Percentiles rank a stretch among this genome's conserved stretches.
Conservation (phyloP, 2,888 invertebrate genomes). For the Polyploca ridens region DNA sequence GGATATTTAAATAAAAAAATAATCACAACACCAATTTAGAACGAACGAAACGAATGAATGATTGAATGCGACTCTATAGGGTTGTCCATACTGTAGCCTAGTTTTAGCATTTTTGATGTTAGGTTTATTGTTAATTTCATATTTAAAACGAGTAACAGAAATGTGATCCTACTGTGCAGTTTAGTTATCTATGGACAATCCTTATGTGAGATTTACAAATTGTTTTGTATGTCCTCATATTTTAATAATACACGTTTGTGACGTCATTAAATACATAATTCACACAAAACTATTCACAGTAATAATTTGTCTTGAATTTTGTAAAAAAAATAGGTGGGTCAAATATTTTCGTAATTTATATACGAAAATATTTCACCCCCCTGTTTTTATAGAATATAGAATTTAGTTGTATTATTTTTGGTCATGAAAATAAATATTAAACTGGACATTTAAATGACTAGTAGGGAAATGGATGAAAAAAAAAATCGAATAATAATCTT, state of each 20-base stretch:
- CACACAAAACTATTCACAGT: constrained; percentile 37
- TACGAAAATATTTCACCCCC: too few relatives aligned
- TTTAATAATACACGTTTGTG: not conserved
- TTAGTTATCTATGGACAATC: constrained; percentile 4
- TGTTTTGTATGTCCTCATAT: not conserved
- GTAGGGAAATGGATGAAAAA: not conserved
- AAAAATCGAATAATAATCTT: constrained; percentile 8
- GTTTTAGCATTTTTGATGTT: too few relatives aligned
- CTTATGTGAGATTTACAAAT: not conserved
- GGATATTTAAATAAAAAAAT: not conserved
- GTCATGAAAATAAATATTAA: constrained; percentile 23
- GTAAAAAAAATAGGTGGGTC: constrained; percentile 16
- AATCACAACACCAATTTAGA: constrained; percentile 11
- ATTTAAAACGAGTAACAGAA: too few relatives aligned
- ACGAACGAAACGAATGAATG: constrained; percentile 3
- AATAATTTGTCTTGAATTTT: constrained; percentile 40
- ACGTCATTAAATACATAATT: constrained; percentile 17
- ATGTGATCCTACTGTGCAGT: not conserved
- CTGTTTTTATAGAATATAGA: constrained; percentile 11
- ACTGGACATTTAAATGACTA: constrained; percentile 13
- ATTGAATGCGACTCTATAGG: not conserved
- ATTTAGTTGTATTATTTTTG: constrained; percentile 35
- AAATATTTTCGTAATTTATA: constrained; percentile 1
- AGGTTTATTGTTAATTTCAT: too few relatives aligned
- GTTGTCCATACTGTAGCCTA: not conserved